Base-by-base conservation (phyloP, 2,113 vertebrate genomes). In the Elephas maximus region DNA sequence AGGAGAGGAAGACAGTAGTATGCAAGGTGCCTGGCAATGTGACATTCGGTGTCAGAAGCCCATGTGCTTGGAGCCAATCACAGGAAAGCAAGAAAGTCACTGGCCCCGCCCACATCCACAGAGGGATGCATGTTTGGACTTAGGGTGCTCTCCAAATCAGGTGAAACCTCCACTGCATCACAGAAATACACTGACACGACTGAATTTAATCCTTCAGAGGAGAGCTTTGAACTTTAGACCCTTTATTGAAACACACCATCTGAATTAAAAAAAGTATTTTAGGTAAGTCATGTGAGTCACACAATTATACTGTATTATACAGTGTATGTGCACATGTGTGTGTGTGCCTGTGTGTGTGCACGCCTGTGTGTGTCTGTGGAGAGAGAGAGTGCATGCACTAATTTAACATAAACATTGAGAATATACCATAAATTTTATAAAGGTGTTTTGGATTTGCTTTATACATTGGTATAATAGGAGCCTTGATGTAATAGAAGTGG, bases 1-100 rank as follows among this genome's bases (percentile, higher is more conserved):
- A 33, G 7, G 15, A 8, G 45, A 48, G 45, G 26, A 15, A 78
- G 41, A n/a, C 0, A 51, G 10, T 0, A 2, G 37, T 2, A 1
- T 0, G 11, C 2, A 45, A 21, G n/a, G 62, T 53, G 1, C 24
- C 53, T 53, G 14, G 62, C 57, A 82, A 63, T 20, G 28, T 15
- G 45, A 33, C 20, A 21, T 12, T 8, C 9, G 1, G 41, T 2
- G 8, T 44, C 23, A 76, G 74, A 24, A 5, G 74, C 41, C 41
- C 73, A 74, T 0, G 21, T 41, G 73, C 20, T 23, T 37, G 20
- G 6, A 41, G 37, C 37, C 37, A 7, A 12, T 28, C 24, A 0
- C 4, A 5, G 8, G 21, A 73, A 48, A 6, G 9, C 7, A 21
- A 78, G 20, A 30, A 48, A 45, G 69, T 10, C 28, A 33, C 12